phyloP scores from a whole-genome alignment of 1,140 invertebrate genomes.

The Branchinecta lindahli region DNA sequence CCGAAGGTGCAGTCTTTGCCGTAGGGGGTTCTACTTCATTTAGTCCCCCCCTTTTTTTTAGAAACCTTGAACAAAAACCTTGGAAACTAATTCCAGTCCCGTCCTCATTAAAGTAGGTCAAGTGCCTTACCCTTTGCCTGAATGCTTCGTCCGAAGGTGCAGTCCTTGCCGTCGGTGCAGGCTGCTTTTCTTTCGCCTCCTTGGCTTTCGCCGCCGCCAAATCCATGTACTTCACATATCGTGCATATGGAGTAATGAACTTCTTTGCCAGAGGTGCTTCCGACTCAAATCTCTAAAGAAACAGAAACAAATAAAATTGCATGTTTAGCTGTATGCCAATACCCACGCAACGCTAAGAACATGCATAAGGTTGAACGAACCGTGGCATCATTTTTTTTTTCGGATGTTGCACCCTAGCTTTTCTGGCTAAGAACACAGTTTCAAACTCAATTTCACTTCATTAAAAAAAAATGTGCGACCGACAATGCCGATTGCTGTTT shows the following conservation, averaged over 20 bases:
- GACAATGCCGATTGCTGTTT: too few relatives aligned
- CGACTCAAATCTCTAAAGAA: neutral
- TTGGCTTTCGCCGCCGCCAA: neutral
- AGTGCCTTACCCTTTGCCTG: too few relatives aligned
- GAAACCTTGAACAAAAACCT: too few relatives aligned
- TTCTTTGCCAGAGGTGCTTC: neutral
- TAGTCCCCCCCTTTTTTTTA: too few relatives aligned
- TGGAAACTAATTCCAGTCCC: too few relatives aligned
- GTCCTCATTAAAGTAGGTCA: too few relatives aligned
- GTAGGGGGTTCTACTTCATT: too few relatives aligned
- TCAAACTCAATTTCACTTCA: neutral
- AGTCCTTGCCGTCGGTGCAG: too few relatives aligned
- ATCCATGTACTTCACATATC: neutral
- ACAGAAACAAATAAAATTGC: neutral
- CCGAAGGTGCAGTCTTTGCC: too few relatives aligned
- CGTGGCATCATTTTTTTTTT: neutral
- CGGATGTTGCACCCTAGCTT: too few relatives aligned
- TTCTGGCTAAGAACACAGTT: neutral
- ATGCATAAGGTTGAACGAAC: neutral
- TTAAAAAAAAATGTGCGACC: too few relatives aligned
- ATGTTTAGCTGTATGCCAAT: neutral
- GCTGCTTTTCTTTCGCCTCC: neutral
- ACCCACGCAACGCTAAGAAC: neutral
- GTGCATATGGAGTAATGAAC: neutral
- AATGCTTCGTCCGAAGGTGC: too few relatives aligned